Conservation (phyloP, 2,888 invertebrate species). For the Hypercompe scribonia region DNA sequence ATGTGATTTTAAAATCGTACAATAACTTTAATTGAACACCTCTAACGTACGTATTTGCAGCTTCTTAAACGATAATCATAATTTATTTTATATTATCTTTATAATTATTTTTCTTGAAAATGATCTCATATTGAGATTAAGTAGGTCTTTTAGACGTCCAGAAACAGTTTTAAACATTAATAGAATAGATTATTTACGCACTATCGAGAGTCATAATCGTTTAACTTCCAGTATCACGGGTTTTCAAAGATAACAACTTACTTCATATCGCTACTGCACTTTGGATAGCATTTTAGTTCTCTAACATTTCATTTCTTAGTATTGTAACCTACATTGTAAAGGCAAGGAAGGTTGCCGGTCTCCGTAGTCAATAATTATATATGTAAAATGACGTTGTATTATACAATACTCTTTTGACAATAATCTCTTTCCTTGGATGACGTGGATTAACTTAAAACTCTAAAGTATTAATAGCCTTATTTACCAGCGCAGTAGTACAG, state of each 20-base stretch:
- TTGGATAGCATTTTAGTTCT: slow-evolving; percentile 29
- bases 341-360: background rate
- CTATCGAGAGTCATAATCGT: slow-evolving; percentile 59
- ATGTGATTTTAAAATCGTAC: background rate
- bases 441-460: background rate
- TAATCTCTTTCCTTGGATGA: background rate
- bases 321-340: slow-evolving; percentile 13
- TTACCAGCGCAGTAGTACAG: background rate
- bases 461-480: background rate
- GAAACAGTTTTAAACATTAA: slow-evolving; percentile 43
- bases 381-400: background rate
- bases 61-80: background rate
- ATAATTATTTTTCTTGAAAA: background rate
- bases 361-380: background rate
- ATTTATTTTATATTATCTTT: background rate
- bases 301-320: slow-evolving; percentile 43
- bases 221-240: slow-evolving; percentile 54
- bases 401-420: background rate
- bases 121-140: slow-evolving; percentile 36
- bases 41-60: background rate
- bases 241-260: slow-evolving; percentile 54
- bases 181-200: slow-evolving; percentile 42
- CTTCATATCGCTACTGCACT: slow-evolving; percentile 41
- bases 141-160: slow-evolving; percentile 14
- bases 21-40: background rate